Percentiles rank a stretch among this genome's conserved stretches.
Conservation (phyloP, 2,113 vertebrate genomes). For the Rattus rattus region DNA sequence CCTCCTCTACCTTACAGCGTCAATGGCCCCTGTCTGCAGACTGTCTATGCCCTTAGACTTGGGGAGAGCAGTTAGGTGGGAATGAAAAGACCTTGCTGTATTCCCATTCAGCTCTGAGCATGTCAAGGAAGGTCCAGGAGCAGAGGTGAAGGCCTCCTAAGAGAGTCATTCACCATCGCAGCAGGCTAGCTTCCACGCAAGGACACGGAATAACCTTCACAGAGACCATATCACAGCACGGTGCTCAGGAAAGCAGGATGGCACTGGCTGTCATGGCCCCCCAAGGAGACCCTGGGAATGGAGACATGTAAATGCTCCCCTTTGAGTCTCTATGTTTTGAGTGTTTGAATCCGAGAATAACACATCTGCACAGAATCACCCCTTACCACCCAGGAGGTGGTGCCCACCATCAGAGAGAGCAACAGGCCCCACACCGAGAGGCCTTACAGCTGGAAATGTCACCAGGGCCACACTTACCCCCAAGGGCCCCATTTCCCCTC, state of each 20-base stretch:
- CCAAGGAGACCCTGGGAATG: not conserved
- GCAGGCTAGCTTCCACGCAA: not conserved
- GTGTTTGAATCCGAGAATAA: not conserved
- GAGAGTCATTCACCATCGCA: not conserved
- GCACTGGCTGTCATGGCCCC: not conserved
- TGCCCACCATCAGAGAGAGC: not conserved
- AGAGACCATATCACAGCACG: fast-evolving
- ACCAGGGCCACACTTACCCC: not conserved
- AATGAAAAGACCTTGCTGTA: fast-evolving
- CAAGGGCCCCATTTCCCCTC: not conserved
- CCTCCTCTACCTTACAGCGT: not conserved
- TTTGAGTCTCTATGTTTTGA: not conserved
- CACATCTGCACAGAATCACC: too few relatives aligned
- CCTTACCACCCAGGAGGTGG: not conserved
- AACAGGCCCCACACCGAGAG: not conserved
- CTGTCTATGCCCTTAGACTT: not conserved
- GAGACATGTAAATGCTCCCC: not conserved
- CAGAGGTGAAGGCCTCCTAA: not conserved
- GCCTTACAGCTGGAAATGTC: not conserved
- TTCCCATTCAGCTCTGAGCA: not conserved
- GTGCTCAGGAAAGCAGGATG: not conserved
- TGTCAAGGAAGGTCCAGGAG: not conserved
- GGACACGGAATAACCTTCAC: not conserved
- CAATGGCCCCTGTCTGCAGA: not conserved
- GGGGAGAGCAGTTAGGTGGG: not conserved